Conservation (phyloP, 1,140 invertebrate species). For the Megalonaias nervosa region DNA sequence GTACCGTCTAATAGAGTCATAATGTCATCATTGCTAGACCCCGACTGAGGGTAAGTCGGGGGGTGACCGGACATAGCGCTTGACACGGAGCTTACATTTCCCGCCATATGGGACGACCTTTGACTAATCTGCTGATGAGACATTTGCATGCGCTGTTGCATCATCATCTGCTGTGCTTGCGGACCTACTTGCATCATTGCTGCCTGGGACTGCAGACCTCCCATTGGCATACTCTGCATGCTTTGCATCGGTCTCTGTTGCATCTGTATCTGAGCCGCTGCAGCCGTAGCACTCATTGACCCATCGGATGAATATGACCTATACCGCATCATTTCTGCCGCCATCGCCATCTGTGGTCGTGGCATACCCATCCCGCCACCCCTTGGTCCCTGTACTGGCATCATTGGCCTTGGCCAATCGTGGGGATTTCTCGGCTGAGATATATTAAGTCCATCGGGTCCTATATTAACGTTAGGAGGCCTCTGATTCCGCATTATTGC, state of each 20-base stretch:
- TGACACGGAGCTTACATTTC: conserved; percentile 29
- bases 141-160: conserved; percentile 63
- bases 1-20: conserved; percentile 61
- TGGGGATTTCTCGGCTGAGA: conserved; percentile 61
- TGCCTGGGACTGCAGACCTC: conserved; percentile 46
- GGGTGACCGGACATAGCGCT: conserved; percentile 20
- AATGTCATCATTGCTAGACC: conserved; percentile 57
- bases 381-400: conserved; percentile 37
- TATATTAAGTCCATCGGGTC: conserved; percentile 72
- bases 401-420: conserved; percentile 48
- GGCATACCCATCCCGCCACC: conserved; percentile 27
- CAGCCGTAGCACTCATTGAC: conserved; percentile 35
- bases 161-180: conserved; percentile 54
- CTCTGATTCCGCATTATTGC: conserved; percentile 69
- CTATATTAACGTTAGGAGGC: conserved; percentile 72
- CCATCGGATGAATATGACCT: conserved; percentile 40
- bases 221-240: conserved; percentile 40
- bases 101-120: conserved; percentile 26
- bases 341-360: conserved; percentile 34
- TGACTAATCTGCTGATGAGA: conserved; percentile 49
- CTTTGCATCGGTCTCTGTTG: conserved; percentile 43
- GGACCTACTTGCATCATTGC: conserved; percentile 51
- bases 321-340: conserved; percentile 52
- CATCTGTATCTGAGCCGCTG: conserved; percentile 34
- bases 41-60: conserved; percentile 24